Evolutionary conservation across 2,888 invertebrate species (phyloP), one percentile per base, ranked within the genome.

Genomic region (Macaria notata): DNA sequence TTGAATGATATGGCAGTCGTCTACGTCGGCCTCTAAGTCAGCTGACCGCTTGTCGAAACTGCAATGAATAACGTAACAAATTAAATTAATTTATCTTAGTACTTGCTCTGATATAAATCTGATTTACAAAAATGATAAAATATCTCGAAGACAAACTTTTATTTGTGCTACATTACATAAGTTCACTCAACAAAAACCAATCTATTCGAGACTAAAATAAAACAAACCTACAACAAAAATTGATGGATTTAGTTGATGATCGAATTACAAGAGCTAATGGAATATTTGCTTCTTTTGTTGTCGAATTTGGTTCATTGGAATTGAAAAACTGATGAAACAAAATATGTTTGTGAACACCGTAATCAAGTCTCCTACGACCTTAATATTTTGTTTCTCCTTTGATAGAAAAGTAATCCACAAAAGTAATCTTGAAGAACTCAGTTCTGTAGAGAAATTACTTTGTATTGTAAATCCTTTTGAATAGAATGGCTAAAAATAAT

Each of bases 1-100:
- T 46, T 96, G 96, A 79, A 97, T 97, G 72, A 97, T 95, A 84
- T 96, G 96, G 75, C 96, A 96, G 62, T 95, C 95, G 56, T 94
- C 95, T 0, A 83, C 92, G 46, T 92, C 92, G 0, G 84, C 92
- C 46, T 92, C 92, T 64, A 93, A 81, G 68, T 95, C 94, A 47
- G 92, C 93, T 44, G 94, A 94, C 70, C 93, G 78, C 66, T 89
- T 89, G 67, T 91, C 90, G 56, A 87, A 91, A 70, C 91, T 91
- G 70, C 9, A 78, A 78, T 84, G 19, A 66, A 61, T 36, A 62
- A n/a, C 4, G 41, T 19, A 1, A 19, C 19, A 1, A 19, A 19
- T 19, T 1, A 19, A 19, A 36, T 7, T 36, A 3, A 36, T 36
- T 6, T 6, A 36, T 7, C 6, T 33, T 36, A 36, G 4, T 36